Evolutionary conservation across 2,113 vertebrate genomes (phyloP).

Genomic region (Elgaria multicarinata): DNA sequence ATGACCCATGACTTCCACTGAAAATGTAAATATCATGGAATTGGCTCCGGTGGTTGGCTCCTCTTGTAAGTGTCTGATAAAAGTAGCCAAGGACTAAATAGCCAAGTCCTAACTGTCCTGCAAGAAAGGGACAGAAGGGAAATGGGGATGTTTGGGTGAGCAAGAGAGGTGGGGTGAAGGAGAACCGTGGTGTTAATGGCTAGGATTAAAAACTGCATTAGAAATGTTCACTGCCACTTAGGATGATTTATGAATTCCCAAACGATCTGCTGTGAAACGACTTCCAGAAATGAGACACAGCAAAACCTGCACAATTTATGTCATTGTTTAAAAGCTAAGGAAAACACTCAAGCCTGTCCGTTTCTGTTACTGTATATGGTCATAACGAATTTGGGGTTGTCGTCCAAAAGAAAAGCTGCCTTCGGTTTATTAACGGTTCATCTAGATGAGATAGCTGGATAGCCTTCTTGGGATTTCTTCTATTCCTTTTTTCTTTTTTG

Average conservation of each 20-base stretch:
- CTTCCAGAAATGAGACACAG: background rate
- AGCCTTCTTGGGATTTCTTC: constrained; percentile 54
- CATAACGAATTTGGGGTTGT: constrained; percentile 56
- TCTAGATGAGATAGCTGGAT: constrained; percentile 55
- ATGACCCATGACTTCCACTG: background rate
- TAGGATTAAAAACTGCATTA: constrained; percentile 22
- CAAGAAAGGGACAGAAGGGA: background rate
- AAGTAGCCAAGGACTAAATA: background rate
- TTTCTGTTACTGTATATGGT: constrained; percentile 71
- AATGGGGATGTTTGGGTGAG: background rate
- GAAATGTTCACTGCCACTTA: fast-evolving
- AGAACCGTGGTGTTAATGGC: background rate
- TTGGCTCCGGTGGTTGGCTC: background rate
- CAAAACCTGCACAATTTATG: constrained; percentile 41
- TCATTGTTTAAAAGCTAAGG: constrained; percentile 54
- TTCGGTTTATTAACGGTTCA: constrained; percentile 49
- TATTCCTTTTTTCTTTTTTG: constrained; percentile 38
- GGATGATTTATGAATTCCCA: constrained; percentile 22
- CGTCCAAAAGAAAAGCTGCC: constrained; percentile 42
- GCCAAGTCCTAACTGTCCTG: background rate
- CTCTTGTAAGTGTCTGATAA: background rate
- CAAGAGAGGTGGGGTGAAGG: background rate
- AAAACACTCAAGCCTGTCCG: constrained; percentile 36
- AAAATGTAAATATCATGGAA: background rate
- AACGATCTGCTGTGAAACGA: background rate